Evolutionary conservation across 2,888 invertebrate species (phyloP).

Genomic region (Zonitis immaculata): DNA sequence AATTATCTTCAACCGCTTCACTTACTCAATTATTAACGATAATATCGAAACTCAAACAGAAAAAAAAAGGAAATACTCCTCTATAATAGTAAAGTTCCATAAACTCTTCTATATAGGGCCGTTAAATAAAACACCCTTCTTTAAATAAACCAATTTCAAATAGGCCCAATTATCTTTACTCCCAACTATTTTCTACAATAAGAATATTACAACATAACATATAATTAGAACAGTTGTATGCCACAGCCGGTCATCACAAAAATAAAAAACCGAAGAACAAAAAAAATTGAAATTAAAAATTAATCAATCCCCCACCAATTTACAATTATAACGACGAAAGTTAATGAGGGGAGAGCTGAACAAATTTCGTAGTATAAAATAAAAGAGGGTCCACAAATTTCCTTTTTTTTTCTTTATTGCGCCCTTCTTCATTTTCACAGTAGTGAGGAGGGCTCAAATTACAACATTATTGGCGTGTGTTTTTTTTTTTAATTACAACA

Average conservation of each 20-base stretch:
- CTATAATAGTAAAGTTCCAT: background rate
- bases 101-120: conserved; percentile 4
- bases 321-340: conserved; percentile 38
- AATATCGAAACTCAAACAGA: background rate
- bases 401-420: background rate
- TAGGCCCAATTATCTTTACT: conserved; percentile 35
- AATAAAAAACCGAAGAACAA: too few relatives aligned
- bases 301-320: conserved; percentile 41
- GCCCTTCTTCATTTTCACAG: background rate
- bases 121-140: conserved; percentile 25
- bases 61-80: background rate
- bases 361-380: too few relatives aligned
- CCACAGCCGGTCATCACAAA: conserved; percentile 40
- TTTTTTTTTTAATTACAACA: conserved; percentile 35
- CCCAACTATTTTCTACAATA: too few relatives aligned
- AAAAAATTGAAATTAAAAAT: conserved; percentile 46
- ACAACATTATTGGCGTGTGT: conserved; percentile 32
- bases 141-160: conserved; percentile 33
- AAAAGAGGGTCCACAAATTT: conserved; percentile 2
- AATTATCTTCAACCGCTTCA: background rate
- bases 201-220: too few relatives aligned
- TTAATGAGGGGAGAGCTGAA: background rate
- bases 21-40: conserved; percentile 5
- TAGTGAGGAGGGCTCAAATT: conserved; percentile 23
- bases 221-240: conserved; percentile 44